Evolutionary conservation across 1,140 invertebrate species (phyloP).

Genomic region (Drosophila erecta): DNA sequence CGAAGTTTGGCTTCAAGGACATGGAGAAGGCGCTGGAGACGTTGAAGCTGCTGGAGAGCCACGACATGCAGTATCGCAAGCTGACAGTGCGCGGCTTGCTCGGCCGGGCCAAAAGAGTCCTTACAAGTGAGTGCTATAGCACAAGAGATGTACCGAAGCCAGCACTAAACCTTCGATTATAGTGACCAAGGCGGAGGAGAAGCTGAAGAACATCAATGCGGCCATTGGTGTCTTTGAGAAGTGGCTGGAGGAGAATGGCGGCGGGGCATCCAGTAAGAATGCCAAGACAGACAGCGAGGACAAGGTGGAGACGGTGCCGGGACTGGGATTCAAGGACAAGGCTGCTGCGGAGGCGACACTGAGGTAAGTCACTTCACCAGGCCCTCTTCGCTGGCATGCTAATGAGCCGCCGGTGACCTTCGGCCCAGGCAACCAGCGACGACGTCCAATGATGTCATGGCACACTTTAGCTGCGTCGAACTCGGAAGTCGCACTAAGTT

Average conservation of each 20-base stretch:
- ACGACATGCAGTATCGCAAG: slow-evolving; percentile 88
- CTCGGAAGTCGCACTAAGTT: slow-evolving; percentile 60
- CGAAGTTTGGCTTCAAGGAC: slow-evolving; percentile 89
- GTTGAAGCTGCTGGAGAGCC: slow-evolving; percentile 86
- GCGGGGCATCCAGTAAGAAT: slow-evolving; percentile 85
- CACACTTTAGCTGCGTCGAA: slow-evolving; percentile 60
- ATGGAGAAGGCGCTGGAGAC: slow-evolving; percentile 89
- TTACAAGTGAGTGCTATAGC: slow-evolving; percentile 86
- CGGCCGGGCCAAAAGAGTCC: slow-evolving; percentile 87
- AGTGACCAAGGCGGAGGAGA: slow-evolving; percentile 90
- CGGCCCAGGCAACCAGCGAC: slow-evolving; percentile 25
- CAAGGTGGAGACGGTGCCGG: slow-evolving; percentile 86
- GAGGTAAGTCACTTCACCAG: slow-evolving; percentile 60
- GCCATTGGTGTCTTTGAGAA: slow-evolving; percentile 88
- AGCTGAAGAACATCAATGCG: slow-evolving; percentile 89
- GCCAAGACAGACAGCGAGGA: slow-evolving; percentile 80
- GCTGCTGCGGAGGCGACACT: slow-evolving; percentile 85
- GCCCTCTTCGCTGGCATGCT: slow-evolving; percentile 16
- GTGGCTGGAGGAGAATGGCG: slow-evolving; percentile 87
- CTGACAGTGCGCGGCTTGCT: slow-evolving; percentile 88
- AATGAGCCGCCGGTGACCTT: slow-evolving; percentile 45
- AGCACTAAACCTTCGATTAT: too few species aligned
- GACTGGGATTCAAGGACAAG: slow-evolving; percentile 88
- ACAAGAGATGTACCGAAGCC: neutral
- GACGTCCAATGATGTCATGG: slow-evolving; percentile 71